phyloP scores from a whole-genome alignment of 2,113 vertebrate species.

The Tenebrosternarchus preto region DNA sequence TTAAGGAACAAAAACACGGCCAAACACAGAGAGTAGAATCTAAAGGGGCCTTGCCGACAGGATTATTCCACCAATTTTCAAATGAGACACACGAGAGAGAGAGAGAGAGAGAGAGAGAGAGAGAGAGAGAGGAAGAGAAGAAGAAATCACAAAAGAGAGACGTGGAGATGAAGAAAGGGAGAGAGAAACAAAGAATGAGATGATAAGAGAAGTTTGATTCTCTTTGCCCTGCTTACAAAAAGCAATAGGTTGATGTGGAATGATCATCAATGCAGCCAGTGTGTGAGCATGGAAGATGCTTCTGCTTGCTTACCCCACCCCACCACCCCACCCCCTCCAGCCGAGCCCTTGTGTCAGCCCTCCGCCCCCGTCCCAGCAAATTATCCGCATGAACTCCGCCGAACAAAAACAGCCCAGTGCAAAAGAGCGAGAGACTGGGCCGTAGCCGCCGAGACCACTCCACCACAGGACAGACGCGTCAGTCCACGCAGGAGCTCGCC shows the following conservation, averaged over 20 bases:
- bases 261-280: slow-evolving; percentile 71
- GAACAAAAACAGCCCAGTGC: slow-evolving; percentile 80
- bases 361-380: slow-evolving; percentile 78
- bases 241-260: slow-evolving; percentile 77
- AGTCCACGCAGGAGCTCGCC: slow-evolving; percentile 73
- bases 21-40: slow-evolving; percentile 61
- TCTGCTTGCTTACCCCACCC: slow-evolving; percentile 78
- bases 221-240: slow-evolving; percentile 72
- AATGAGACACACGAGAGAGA: slow-evolving; percentile 60
- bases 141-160: slow-evolving; percentile 46
- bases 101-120: slow-evolving; percentile 54
- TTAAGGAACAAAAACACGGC: slow-evolving; percentile 61
- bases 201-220: slow-evolving; percentile 26
- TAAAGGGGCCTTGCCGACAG: slow-evolving; percentile 66
- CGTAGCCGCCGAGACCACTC: slow-evolving; percentile 65
- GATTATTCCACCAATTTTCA: slow-evolving; percentile 69
- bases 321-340: slow-evolving; percentile 78
- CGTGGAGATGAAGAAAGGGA: slow-evolving; percentile 39
- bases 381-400: slow-evolving; percentile 75
- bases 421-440: slow-evolving; percentile 70
- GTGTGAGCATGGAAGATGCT: slow-evolving; percentile 72
- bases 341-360: slow-evolving; percentile 80
- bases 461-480: slow-evolving; percentile 71
- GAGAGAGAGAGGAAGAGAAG: slow-evolving; percentile 48
- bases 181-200: slow-evolving; percentile 28